phyloP scores from a whole-genome alignment of 2,113 vertebrate species.

The Forbesichthys agassizii region DNA sequence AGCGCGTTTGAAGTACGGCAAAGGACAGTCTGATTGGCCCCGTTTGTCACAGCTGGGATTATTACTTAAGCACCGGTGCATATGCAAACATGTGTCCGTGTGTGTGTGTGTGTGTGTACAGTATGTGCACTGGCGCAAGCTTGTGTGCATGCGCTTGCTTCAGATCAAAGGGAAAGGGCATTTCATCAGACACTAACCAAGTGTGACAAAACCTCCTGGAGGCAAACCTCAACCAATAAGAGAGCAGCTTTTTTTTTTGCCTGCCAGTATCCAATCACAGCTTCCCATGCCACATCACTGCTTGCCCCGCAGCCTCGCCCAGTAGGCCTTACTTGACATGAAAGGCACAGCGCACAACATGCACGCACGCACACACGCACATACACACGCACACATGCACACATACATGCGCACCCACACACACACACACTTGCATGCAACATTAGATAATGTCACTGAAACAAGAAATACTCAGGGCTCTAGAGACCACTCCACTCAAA shows the following conservation, averaged over 20 bases:
- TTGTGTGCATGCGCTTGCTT: conserved; percentile 17
- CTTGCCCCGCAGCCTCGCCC: conserved; percentile 30
- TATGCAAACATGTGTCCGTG: background rate
- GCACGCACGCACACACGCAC: background rate
- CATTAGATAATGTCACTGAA: background rate
- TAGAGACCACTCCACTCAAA: no score
- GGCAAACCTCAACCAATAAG: conserved; percentile 53
- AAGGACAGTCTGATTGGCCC: background rate
- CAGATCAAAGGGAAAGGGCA: conserved; percentile 49
- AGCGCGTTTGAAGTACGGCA: conserved; percentile 5
- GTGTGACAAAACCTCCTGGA: conserved; percentile 59
- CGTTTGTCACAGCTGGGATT: background rate
- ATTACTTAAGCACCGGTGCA: conserved; percentile 21
- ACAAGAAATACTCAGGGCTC: no score
- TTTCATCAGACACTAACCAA: conserved; percentile 60
- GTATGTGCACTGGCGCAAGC: background rate
- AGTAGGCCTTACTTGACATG: conserved; percentile 29
- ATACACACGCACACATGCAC: conserved; percentile 1
- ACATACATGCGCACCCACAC: conserved; percentile 1
- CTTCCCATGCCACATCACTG: conserved; percentile 33
- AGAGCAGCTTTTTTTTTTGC: conserved; percentile 44
- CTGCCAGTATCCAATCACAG: conserved; percentile 38
- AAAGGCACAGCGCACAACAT: conserved; percentile 22
- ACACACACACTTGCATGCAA: conserved; percentile 6
- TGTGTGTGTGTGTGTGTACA: background rate